Conservation (phyloP, 1,140 invertebrate genomes). For the Drosophila biarmipes region DNA sequence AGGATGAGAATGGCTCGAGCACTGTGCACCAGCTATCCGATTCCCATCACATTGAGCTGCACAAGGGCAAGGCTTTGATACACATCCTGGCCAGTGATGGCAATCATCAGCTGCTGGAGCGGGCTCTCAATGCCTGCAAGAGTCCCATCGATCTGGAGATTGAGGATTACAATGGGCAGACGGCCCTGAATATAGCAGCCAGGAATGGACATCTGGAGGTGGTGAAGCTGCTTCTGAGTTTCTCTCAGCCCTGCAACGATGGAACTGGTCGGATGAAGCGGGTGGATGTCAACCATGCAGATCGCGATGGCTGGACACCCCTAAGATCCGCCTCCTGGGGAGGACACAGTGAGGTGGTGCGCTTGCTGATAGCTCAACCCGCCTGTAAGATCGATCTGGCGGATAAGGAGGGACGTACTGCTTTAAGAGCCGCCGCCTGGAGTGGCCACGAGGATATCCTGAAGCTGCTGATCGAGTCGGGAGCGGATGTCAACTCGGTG, state of each 20-base stretch:
- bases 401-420: constrained; percentile 90
- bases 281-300: constrained; percentile 92
- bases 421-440: constrained; percentile 93
- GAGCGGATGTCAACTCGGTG: constrained; percentile 91
- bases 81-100: constrained; percentile 92
- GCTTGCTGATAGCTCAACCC: constrained; percentile 90
- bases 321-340: constrained; percentile 95
- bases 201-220: constrained; percentile 91
- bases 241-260: constrained; percentile 75
- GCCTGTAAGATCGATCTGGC: constrained; percentile 91
- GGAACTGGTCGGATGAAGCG: constrained; percentile 86
- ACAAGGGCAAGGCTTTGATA: constrained; percentile 88
- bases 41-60: constrained; percentile 86
- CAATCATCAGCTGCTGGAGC: constrained; percentile 87
- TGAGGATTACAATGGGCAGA: constrained; percentile 91
- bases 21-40: constrained; percentile 80
- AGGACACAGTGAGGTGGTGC: constrained; percentile 96
- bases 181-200: constrained; percentile 92
- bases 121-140: constrained; percentile 87
- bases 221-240: constrained; percentile 87
- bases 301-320: constrained; percentile 95
- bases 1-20: constrained; percentile 79
- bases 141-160: constrained; percentile 87
- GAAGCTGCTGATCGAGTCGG: constrained; percentile 88
- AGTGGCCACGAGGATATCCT: constrained; percentile 92